Conservation (phyloP, 64 coral and sea anemone species). For the Trachythela sp. region DNA sequence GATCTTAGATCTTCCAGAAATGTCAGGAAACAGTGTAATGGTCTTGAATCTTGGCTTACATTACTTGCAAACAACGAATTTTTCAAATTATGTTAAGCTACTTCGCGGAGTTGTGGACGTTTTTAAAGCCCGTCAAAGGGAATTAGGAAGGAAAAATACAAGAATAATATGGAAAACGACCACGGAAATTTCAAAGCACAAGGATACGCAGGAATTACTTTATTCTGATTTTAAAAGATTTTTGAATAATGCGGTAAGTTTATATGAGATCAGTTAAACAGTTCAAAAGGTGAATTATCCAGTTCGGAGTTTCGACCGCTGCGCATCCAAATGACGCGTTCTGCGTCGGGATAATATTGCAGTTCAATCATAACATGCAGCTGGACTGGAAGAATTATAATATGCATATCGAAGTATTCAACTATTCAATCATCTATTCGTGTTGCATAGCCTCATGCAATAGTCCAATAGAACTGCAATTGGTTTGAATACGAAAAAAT, state of each 20-base stretch:
- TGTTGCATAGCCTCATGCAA: too few species aligned
- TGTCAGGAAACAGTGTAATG: constrained; percentile 72
- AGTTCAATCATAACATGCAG: too few species aligned
- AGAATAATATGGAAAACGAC: constrained; percentile 85
- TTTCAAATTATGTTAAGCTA: constrained; percentile 51
- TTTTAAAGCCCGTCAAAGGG: constrained; percentile 32
- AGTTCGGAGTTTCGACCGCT: too few species aligned
- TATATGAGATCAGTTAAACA: too few species aligned
- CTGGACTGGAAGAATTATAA: too few species aligned
- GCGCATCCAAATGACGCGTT: too few species aligned
- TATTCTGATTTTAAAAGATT: constrained; percentile 62
- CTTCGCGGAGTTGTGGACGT: constrained; percentile 49
- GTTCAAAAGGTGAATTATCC: too few species aligned
- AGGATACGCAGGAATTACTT: constrained; percentile 53
- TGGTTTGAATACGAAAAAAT: too few species aligned
- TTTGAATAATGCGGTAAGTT: constrained; percentile 74
- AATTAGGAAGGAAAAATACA: constrained; percentile 27
- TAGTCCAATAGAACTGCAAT: too few species aligned
- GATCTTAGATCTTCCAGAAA: constrained; percentile 39
- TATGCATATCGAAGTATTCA: too few species aligned
- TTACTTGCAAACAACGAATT: constrained; percentile 53
- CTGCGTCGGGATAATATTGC: too few species aligned
- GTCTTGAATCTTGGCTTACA: constrained; percentile 82
- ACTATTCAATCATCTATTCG: too few species aligned
- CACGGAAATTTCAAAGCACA: constrained; percentile 78